Conservation (phyloP, 2,888 invertebrate species). For the Lypha dubia region DNA sequence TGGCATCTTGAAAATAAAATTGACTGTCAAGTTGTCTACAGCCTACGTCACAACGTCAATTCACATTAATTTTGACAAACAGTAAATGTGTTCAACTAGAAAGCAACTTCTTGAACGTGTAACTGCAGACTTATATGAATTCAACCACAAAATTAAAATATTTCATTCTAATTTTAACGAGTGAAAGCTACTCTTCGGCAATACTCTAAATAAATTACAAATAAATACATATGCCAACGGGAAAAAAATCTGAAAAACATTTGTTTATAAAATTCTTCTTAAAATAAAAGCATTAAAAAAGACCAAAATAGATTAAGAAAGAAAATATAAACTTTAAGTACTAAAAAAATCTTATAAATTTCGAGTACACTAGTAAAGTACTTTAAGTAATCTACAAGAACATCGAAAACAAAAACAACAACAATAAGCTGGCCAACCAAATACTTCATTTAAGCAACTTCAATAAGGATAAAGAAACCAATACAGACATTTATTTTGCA, state of each 20-base stretch:
- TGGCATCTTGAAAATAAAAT: too few species aligned
- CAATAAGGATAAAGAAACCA: not conserved
- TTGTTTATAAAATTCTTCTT: not conserved
- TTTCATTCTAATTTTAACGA: not conserved
- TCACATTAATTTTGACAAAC: too few species aligned
- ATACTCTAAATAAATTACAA: not conserved
- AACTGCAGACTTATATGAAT: too few species aligned
- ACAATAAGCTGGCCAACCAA: not conserved
- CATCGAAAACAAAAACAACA: not conserved
- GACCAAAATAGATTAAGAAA: not conserved
- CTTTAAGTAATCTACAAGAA: not conserved
- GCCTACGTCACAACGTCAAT: too few species aligned
- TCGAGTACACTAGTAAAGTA: not conserved
- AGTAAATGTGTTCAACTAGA: too few species aligned
- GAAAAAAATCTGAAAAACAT: not conserved
- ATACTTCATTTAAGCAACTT: constrained; percentile 3
- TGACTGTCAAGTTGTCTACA: too few species aligned
- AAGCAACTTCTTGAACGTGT: too few species aligned
- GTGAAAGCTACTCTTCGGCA: not conserved
- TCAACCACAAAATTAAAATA: not conserved
- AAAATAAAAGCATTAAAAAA: not conserved
- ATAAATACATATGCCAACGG: not conserved
- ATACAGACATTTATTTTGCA: not conserved
- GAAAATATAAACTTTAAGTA: not conserved
- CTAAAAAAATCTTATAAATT: not conserved